Conservation (phyloP, 2,888 invertebrate species). For the Amaurobius ferox region DNA sequence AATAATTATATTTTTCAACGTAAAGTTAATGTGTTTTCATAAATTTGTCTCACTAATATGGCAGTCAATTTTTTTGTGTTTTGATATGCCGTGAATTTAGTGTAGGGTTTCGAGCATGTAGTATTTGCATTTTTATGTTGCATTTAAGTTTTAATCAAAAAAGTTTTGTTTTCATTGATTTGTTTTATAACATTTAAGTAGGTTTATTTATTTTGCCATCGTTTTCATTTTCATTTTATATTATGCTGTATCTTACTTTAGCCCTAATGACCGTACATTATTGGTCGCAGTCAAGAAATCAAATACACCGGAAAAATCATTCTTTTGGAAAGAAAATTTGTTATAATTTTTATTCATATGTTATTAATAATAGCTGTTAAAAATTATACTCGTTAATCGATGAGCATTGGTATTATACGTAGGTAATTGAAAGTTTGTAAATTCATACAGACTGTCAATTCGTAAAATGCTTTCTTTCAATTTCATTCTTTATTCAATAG, state of each 20-base stretch:
- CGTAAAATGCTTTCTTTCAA: too few relatives aligned
- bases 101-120: conserved; percentile 50
- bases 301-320: conserved; percentile 6
- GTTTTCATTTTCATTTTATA: neutral
- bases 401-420: too few relatives aligned
- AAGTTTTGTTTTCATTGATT: conserved; percentile 41
- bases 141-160: conserved; percentile 37
- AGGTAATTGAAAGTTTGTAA: too few relatives aligned
- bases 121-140: conserved; percentile 55
- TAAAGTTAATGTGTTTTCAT: too few relatives aligned
- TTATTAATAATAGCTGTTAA: too few relatives aligned
- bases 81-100: conserved; percentile 65
- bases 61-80: conserved; percentile 43
- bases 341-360: too few relatives aligned
- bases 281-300: neutral
- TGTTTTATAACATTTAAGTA: conserved; percentile 30
- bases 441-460: too few relatives aligned
- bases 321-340: neutral
- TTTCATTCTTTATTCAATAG: too few relatives aligned
- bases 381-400: too few relatives aligned
- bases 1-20: too few relatives aligned
- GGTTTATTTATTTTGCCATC: neutral
- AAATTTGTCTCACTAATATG: conserved; percentile 28
- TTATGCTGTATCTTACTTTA: conserved; percentile 16
- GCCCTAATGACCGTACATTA: conserved; percentile 42